Percentiles rank a stretch among this genome's conserved stretches.
phyloP scores from a whole-genome alignment of 2,888 invertebrate genomes.

The Lamellibrachia columna region DNA sequence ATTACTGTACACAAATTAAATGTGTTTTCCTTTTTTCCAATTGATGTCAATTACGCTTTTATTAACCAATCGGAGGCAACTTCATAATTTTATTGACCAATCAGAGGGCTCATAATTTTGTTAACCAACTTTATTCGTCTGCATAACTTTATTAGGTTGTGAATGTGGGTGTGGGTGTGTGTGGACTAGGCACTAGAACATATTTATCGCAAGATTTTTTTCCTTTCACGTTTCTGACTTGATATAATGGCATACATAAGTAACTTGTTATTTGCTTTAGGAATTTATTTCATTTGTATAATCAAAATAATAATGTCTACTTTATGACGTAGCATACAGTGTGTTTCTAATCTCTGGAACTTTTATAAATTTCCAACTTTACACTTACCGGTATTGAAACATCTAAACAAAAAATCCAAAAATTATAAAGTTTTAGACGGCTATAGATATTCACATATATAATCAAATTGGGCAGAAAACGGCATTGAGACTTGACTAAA shows the following conservation, averaged over 20 bases:
- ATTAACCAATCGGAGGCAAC: neutral
- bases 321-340: neutral
- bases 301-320: neutral
- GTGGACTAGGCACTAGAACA: neutral
- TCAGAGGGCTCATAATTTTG: neutral
- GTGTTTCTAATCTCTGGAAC: neutral
- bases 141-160: neutral
- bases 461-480: neutral
- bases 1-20: neutral
- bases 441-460: neutral
- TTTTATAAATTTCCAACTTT: too few species aligned
- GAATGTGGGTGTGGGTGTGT: neutral
- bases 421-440: neutral
- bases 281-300: too few species aligned
- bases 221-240: neutral
- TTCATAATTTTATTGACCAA: neutral
- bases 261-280: neutral
- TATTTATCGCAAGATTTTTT: neutral
- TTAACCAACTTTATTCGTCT: neutral
- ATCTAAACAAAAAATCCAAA: neutral
- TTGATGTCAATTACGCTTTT: neutral
- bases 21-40: neutral
- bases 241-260: neutral
- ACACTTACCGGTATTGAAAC: too few species aligned
- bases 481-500: neutral